A percentile compares a stretch with the other conserved stretches of the same genome.
These are phyloP conservation scores for Cerceris ruficornis DNA, from an alignment of 2,888 invertebrate genomes.

Conservation along the genomic window DNA sequence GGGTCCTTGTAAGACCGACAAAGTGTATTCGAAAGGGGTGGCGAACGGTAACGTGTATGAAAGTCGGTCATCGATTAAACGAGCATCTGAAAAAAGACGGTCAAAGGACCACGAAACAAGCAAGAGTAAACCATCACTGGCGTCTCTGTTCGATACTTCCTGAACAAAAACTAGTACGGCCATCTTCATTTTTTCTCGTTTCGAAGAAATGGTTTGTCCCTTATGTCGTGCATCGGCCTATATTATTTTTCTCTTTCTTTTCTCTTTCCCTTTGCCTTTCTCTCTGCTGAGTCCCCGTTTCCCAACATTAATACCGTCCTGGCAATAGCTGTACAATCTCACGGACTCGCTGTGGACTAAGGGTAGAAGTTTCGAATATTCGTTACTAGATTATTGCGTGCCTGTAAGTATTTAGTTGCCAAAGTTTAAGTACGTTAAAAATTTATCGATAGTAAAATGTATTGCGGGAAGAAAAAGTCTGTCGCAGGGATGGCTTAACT, in stretches of 20 bases:
- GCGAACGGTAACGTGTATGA: conserved; percentile 27
- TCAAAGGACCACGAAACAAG: conserved; percentile 46
- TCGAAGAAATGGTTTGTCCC: background rate
- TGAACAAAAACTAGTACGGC: conserved; percentile 1
- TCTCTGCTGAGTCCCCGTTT: background rate
- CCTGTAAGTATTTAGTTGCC: too few relatives aligned
- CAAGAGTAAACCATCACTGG: conserved; percentile 28
- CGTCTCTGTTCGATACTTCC: conserved; percentile 24
- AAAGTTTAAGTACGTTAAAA: background rate
- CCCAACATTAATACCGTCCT: background rate
- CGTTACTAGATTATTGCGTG: too few relatives aligned
- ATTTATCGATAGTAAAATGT: background rate
- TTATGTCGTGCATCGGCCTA: background rate
- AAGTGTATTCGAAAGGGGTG: conserved; percentile 41
- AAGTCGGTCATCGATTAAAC: conserved; percentile 62
- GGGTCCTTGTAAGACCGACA: conserved; percentile 35
- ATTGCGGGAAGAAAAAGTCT: background rate
- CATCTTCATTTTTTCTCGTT: conserved; percentile 7
- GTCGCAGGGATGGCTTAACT: background rate
- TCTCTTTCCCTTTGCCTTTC: background rate
- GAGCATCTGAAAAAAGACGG: conserved; percentile 32
- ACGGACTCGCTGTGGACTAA: background rate
- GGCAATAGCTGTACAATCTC: background rate
- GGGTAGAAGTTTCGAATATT: background rate
- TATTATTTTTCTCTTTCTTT: background rate